Evolutionary conservation across 2,888 invertebrate genomes (phyloP).

Genomic region (Zelleria hepariella): DNA sequence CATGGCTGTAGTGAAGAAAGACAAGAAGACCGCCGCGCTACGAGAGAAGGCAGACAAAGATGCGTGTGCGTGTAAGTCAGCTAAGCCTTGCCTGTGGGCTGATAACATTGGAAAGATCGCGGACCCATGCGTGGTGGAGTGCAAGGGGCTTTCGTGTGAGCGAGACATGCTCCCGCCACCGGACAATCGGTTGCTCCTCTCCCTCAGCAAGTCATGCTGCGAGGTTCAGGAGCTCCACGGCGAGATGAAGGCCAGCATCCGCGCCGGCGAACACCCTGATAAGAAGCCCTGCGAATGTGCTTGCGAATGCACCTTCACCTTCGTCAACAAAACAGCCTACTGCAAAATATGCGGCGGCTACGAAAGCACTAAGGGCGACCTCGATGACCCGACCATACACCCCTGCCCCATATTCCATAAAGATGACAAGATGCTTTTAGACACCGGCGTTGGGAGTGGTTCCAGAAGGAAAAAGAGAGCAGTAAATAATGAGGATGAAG

Average conservation of each 20-base stretch:
- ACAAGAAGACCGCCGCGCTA: neutral
- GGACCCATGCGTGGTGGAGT: neutral
- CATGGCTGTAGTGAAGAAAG: neutral
- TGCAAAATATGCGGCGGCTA: conserved; percentile 54
- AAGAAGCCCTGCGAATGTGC: conserved; percentile 48
- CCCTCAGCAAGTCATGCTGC: conserved; percentile 23
- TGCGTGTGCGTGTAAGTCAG: neutral
- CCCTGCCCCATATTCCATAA: conserved; percentile 60
- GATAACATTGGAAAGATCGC: neutral
- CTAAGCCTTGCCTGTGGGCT: neutral
- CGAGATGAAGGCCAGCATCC: conserved; percentile 28
- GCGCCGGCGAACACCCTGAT: conserved; percentile 21
- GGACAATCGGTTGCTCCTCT: neutral
- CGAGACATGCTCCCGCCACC: neutral
- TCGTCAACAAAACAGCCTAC: conserved; percentile 49
- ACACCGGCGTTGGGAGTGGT: neutral
- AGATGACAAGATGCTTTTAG: conserved; percentile 28
- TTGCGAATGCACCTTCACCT: conserved; percentile 54
- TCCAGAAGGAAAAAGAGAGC: conserved; percentile 20
- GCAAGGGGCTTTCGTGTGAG: neutral
- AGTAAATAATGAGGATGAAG: conserved; percentile 28
- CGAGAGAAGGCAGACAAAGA: neutral
- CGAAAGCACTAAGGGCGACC: conserved; percentile 44
- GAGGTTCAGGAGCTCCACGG: conserved; percentile 35
- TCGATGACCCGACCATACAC: conserved; percentile 27